These are phyloP conservation scores for Drosophila barbarae DNA, from an alignment of 2,888 invertebrate species.

Conservation along the genomic window DNA sequence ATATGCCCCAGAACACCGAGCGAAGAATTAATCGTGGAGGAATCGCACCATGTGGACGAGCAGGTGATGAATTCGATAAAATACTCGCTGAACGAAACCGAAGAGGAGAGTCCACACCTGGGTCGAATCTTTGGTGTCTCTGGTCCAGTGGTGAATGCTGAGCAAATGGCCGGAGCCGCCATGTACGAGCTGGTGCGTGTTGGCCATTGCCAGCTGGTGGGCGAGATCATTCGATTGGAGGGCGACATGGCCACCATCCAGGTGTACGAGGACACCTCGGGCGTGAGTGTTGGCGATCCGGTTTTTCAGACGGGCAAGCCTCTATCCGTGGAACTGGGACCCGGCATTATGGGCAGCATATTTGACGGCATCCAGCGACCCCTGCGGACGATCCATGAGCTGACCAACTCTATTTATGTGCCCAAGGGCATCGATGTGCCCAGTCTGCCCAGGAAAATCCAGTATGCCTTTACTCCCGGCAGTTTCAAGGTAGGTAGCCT, in stretches of 20 bases:
- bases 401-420: conserved; percentile 98
- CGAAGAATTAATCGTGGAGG: not conserved
- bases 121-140: conserved; percentile 99
- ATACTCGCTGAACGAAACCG: not conserved
- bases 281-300: conserved; percentile 99
- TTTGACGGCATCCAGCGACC: conserved; percentile 99
- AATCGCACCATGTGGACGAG: conserved; percentile 1
- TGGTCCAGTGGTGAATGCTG: conserved; percentile 99
- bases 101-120: not conserved
- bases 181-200: conserved; percentile 99
- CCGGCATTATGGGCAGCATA: conserved; percentile 99
- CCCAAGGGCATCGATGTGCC: conserved; percentile 98
- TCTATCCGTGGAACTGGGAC: conserved; percentile 98
- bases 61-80: not conserved
- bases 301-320: conserved; percentile 99
- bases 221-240: conserved; percentile 99
- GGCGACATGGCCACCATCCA: conserved; percentile 99
- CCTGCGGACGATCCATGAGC: conserved; percentile 94
- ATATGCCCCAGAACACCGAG: not conserved
- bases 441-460: conserved; percentile 86
- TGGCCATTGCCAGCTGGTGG: conserved; percentile 97
- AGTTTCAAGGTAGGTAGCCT: conserved; percentile 93
- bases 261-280: conserved; percentile 97
- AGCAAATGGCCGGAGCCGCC: conserved; percentile 99
- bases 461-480: conserved; percentile 95